Conservation (phyloP, 1,140 invertebrate genomes). For the Plutomurus gul region DNA sequence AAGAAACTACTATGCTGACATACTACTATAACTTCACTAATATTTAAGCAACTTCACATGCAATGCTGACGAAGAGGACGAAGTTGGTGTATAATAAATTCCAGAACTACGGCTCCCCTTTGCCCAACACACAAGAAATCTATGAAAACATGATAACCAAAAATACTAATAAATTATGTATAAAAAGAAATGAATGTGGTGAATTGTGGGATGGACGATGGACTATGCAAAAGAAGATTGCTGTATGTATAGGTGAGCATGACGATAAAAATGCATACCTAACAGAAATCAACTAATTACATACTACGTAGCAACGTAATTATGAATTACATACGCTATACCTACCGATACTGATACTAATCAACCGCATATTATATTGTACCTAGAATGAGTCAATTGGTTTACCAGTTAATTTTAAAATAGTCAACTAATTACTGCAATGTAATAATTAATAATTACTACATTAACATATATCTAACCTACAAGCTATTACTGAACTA, state of each 20-base stretch:
- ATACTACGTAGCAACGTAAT: not conserved
- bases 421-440: constrained; percentile 5
- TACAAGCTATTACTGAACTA: constrained; percentile 1
- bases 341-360: constrained; percentile 17
- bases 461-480: constrained; percentile 5
- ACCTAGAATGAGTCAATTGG: constrained; percentile 5
- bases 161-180: constrained; percentile 19
- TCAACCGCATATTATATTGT: constrained; percentile 12
- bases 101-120: not conserved
- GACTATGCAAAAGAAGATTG: not conserved
- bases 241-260: not conserved
- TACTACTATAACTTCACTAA: not conserved
- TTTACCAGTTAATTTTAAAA: constrained; percentile 1
- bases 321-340: constrained; percentile 5
- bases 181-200: not conserved
- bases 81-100: not conserved
- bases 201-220: not conserved
- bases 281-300: too few species aligned
- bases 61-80: not conserved
- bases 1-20: not conserved
- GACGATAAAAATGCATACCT: constrained; percentile 17
- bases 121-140: not conserved
- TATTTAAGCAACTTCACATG: not conserved
- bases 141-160: constrained; percentile 6
- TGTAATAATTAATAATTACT: constrained; percentile 10